phyloP scores from a whole-genome alignment of 2,113 vertebrate species.

The Nothocercus julius region DNA sequence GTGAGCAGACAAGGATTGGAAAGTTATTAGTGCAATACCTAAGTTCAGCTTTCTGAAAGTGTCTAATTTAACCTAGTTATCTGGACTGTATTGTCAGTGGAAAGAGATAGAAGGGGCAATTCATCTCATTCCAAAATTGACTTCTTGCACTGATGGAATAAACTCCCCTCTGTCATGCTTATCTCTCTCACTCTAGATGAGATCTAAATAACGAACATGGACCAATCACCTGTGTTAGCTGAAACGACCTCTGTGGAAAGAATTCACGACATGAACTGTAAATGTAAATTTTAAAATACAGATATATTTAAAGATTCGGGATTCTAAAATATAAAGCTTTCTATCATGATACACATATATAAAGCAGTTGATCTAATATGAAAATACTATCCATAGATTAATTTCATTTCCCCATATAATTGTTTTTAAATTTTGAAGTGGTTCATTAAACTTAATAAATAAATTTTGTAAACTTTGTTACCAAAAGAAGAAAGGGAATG shows the following conservation, averaged over 20 bases:
- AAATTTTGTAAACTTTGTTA: neutral
- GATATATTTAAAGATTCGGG: neutral
- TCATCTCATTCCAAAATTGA: neutral
- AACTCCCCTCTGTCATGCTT: neutral
- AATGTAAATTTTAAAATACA: neutral
- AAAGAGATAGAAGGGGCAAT: neutral
- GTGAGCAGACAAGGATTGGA: neutral
- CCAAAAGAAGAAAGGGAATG: neutral
- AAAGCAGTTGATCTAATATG: neutral
- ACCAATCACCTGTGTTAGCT: neutral
- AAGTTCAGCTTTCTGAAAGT: neutral
- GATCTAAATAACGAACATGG: neutral
- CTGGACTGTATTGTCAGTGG: neutral
- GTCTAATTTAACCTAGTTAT: neutral
- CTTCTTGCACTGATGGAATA: neutral
- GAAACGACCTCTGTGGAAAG: neutral
- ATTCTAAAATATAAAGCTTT: neutral
- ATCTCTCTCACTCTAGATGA: neutral
- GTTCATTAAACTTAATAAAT: neutral
- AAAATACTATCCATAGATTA: neutral
- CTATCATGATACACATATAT: neutral
- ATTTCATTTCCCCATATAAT: neutral
- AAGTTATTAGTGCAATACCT: neutral
- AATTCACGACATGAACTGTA: neutral
- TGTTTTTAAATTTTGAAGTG: neutral